Base-by-base conservation (phyloP, 2,113 vertebrate genomes). In the Canis aureus region DNA sequence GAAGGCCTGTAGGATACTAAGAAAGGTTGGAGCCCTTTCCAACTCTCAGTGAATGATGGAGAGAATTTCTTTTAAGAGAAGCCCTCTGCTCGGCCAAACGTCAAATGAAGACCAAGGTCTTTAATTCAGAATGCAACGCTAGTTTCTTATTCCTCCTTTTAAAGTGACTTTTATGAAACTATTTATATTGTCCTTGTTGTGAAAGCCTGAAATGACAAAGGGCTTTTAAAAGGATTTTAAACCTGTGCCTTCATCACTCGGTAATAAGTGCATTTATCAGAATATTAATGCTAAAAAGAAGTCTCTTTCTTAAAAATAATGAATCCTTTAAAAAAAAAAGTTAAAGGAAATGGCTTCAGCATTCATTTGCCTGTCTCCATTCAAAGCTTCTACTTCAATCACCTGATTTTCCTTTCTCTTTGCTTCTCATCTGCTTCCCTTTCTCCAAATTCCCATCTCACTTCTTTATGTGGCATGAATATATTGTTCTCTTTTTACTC, bases 31-130 rank as follows among this genome's bases (percentile, higher is more conserved):
- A 60, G 78, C 12, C 55, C 25, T 91, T 85, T 84, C 53, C 32
- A 90, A 53, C 16, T 76, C n/a, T 93, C 38, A 53, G 0, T 78
- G 17, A 96, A 43, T n/a, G n/a, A 10, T 27, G 22, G n/a, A 23
- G 55, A 95, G 38, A 96, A 85, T 62, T 81, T 35, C 93, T 78
- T 67, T 92, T 82, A 53, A 78, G 64, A 81, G 20, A 85, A n/a
- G 2, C 12, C 29, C 0, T 82, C 32, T 67, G 29, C n/a, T 80
- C 51, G 11, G 23, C 32, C 27, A 67, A 60, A 84, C 71, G 95
- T 91, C 35, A 83, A 86, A 67, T 88, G 66, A 92, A 79, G 19
- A 85, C 1, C 27, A 91, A 22, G 8, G n/a, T 19, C 10, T 16
- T 90, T 60, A 92, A 95, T 94, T 78, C 69, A 67, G 20, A 83